phyloP scores from a whole-genome alignment of 1,140 invertebrate genomes.

The Prorops nasuta region DNA sequence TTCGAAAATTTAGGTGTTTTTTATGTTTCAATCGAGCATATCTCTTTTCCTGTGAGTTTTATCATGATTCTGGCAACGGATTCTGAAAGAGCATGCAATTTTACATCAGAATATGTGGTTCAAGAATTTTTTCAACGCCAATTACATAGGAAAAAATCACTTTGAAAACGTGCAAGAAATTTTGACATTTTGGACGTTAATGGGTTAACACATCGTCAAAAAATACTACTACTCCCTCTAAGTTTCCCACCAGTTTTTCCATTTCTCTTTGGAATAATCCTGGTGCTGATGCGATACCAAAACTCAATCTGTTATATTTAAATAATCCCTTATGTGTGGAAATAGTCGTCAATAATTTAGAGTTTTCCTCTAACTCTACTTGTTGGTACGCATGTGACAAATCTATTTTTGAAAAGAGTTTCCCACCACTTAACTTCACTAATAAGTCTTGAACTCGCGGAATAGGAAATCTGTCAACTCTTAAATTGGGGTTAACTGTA shows the following conservation, averaged over 20 bases:
- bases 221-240: slow-evolving; percentile 25
- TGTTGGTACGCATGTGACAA: slow-evolving; percentile 21
- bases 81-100: too few relatives aligned
- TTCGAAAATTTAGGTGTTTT: too few relatives aligned
- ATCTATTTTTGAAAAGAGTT: slow-evolving; percentile 20
- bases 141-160: too few relatives aligned
- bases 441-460: neutral
- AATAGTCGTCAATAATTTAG: slow-evolving; percentile 42
- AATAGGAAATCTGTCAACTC: neutral
- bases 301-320: slow-evolving; percentile 38
- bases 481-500: neutral
- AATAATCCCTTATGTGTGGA: slow-evolving; percentile 37
- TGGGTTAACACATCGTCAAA: slow-evolving; percentile 49
- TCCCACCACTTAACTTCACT: neutral
- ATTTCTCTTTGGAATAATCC: slow-evolving; percentile 47
- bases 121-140: too few relatives aligned
- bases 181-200: too few relatives aligned
- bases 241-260: slow-evolving; percentile 31
- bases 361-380: slow-evolving; percentile 25
- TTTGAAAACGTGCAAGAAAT: too few relatives aligned
- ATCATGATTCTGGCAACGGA: too few relatives aligned
- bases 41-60: too few relatives aligned
- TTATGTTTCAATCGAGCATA: too few relatives aligned
- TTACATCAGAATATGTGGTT: too few relatives aligned
- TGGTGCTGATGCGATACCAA: slow-evolving; percentile 34